Conservation (phyloP, 1,140 invertebrate species). For the Phocides pigmalion region DNA sequence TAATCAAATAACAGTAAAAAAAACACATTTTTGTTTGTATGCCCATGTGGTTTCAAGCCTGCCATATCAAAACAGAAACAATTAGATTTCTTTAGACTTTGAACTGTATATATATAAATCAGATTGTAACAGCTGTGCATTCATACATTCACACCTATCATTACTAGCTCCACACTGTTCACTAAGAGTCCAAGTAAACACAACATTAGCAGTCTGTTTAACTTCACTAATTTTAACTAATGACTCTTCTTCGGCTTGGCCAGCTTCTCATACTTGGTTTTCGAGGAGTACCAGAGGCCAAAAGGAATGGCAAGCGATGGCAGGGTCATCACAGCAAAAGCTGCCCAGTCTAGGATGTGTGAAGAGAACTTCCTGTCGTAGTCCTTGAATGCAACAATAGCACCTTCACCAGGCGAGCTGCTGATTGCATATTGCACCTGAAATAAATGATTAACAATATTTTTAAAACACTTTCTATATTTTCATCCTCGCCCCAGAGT, state of each 20-base stretch:
- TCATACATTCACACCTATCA: neutral
- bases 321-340: conserved; percentile 98
- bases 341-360: conserved; percentile 98
- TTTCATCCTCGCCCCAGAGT: no score
- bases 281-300: conserved; percentile 96
- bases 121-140: neutral
- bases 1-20: no score
- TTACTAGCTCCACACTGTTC: conserved; percentile 1
- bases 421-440: conserved; percentile 93
- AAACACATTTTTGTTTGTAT: no score
- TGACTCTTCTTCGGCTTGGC: conserved; percentile 87
- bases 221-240: conserved; percentile 55
- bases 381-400: conserved; percentile 97
- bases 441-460: conserved; percentile 47
- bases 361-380: conserved; percentile 99
- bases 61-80: no score
- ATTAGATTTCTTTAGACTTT: no score
- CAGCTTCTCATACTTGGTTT: conserved; percentile 96
- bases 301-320: conserved; percentile 97
- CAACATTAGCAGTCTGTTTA: conserved; percentile 59
- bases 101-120: neutral
- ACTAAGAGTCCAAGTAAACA: conserved; percentile 10
- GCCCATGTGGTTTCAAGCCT: no score
- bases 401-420: conserved; percentile 98
- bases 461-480: no score